A percentile compares a stretch with the other conserved stretches of the same genome.
Evolutionary conservation across 2,888 invertebrate species (phyloP).

Genomic region (Ochropleura plecta): DNA sequence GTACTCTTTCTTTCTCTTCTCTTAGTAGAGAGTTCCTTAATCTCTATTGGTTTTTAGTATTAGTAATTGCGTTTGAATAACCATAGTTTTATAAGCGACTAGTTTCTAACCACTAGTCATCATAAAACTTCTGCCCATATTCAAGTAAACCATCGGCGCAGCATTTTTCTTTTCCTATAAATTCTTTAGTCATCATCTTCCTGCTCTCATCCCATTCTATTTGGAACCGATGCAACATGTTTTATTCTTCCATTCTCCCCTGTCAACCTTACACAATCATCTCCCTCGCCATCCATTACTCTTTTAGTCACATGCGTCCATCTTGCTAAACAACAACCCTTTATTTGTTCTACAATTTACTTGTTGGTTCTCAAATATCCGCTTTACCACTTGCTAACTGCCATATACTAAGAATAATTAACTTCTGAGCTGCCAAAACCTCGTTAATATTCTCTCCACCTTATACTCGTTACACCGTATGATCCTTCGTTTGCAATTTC

Average conservation of each 20-base stretch:
- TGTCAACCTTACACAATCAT: no score
- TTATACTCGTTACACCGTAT: constrained; percentile 24
- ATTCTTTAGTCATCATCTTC: neutral
- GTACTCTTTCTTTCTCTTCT: neutral
- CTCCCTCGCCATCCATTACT: neutral
- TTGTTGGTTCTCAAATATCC: neutral
- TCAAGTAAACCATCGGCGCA: no score
- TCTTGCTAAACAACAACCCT: neutral
- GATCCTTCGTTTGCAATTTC: constrained; percentile 36
- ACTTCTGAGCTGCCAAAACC: neutral
- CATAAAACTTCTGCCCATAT: neutral
- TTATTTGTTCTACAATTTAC: neutral
- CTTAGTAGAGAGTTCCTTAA: no score
- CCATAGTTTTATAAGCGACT: neutral
- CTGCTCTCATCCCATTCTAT: neutral
- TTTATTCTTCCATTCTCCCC: neutral
- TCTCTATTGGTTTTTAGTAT: neutral
- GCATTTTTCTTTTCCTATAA: no score
- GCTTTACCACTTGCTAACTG: constrained; percentile 20
- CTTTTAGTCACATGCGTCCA: neutral
- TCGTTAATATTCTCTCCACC: constrained; percentile 27
- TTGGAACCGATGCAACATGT: neutral
- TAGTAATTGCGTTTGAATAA: neutral
- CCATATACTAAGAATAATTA: constrained; percentile 2
- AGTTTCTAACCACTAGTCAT: neutral